Percentiles rank a stretch among this genome's conserved stretches.
Evolutionary conservation across 2,113 vertebrate species (phyloP).

Genomic region (Dendrocopos noguchii): DNA sequence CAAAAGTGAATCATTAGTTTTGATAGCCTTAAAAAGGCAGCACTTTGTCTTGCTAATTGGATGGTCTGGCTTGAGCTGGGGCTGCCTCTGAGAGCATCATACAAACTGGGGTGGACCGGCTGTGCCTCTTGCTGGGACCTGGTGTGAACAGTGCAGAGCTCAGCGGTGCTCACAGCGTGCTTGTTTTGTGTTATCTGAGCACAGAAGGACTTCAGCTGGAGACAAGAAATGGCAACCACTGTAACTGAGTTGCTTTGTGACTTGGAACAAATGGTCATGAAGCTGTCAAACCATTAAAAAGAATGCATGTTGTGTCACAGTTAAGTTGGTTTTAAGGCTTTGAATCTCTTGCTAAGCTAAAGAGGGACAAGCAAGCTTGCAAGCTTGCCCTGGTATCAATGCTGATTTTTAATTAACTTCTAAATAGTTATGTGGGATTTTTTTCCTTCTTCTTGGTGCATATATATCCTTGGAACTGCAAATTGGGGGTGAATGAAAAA

Average conservation of each 20-base stretch:
- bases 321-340: neutral
- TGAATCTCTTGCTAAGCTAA: neutral
- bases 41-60: neutral
- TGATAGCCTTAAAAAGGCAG: neutral
- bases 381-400: neutral
- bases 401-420: neutral
- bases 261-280: neutral
- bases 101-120: neutral
- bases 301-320: neutral
- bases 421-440: fast-evolving
- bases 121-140: neutral
- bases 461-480: neutral
- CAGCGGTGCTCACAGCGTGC: neutral
- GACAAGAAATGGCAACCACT: neutral
- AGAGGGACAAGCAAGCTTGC: neutral
- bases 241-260: neutral
- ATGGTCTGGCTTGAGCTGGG: neutral
- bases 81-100: neutral
- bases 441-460: neutral
- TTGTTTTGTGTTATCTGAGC: neutral
- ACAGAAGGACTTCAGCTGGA: neutral
- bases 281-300: neutral
- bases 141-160: fast-evolving
- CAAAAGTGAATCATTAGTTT: neutral
- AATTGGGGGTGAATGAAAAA: neutral